These are phyloP conservation scores for Halisarca cf. caerulea DNA, from an alignment of 37 sponge, comb jelly and placozoan species.

Conservation along the genomic window DNA sequence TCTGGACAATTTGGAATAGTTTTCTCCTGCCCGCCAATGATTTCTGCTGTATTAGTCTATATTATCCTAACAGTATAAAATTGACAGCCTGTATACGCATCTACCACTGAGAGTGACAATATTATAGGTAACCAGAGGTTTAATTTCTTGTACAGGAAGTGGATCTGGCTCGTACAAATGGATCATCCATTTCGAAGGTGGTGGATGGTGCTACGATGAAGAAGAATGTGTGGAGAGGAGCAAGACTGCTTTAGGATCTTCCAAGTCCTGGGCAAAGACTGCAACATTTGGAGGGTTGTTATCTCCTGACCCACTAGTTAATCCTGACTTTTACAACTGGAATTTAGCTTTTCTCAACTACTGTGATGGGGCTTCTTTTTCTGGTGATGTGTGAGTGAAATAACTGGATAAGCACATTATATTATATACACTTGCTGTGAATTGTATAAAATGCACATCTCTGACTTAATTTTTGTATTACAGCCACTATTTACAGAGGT, in stretches of 20 bases:
- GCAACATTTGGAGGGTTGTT: constrained; percentile 45
- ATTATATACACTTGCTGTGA: no score
- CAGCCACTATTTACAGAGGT: no score
- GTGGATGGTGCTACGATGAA: constrained; percentile 72
- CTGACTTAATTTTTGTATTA: no score
- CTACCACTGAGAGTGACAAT: no score
- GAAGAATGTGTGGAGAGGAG: constrained; percentile 63
- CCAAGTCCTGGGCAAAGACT: constrained; percentile 36
- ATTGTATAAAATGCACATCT: no score
- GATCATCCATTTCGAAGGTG: constrained; percentile 78
- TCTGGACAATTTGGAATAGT: no score
- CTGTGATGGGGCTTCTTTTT: constrained; percentile 87
- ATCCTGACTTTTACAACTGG: constrained; percentile 78
- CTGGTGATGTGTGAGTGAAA: constrained; percentile 69
- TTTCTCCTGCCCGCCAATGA: no score
- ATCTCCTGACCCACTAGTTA: constrained; percentile 44
- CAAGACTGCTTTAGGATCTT: constrained; percentile 64
- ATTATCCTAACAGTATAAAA: no score
- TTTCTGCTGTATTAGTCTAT: no score
- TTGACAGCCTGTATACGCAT: no score
- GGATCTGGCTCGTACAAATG: constrained; percentile 53
- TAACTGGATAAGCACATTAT: no score
- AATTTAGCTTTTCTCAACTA: constrained; percentile 66
- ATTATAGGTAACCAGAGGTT: no score
- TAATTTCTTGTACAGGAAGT: not conserved